phyloP scores from a whole-genome alignment of 2,888 invertebrate genomes.

The Dryomyza anilis region DNA sequence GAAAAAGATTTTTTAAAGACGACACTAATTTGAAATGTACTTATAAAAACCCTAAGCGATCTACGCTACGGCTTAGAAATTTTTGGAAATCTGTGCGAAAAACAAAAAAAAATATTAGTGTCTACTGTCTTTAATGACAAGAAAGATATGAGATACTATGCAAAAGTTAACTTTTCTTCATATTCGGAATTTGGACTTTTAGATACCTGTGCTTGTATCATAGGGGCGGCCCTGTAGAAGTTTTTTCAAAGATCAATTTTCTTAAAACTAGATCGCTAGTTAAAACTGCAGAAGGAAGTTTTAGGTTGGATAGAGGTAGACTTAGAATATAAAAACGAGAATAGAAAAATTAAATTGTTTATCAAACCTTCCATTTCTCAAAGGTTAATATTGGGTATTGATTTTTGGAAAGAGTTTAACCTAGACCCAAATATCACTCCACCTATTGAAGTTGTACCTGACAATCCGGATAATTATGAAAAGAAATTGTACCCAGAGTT shows the following conservation, averaged over 20 bases:
- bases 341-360: background rate
- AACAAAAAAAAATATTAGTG: background rate
- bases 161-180: too few relatives aligned
- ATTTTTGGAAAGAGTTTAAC: conserved; percentile 14
- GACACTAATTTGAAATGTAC: background rate
- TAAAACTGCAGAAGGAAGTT: conserved; percentile 16
- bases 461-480: conserved; percentile 11
- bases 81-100: background rate
- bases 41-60: background rate
- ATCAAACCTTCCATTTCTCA: conserved; percentile 17
- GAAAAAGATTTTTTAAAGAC: conserved; percentile 5
- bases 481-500: conserved; percentile 28
- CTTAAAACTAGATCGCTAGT: background rate
- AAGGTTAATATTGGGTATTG: conserved; percentile 20
- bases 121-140: background rate
- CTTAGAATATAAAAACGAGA: conserved; percentile 2
- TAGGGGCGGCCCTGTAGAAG: background rate
- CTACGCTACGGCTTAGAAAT: background rate
- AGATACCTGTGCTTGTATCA: too few relatives aligned
- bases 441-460: background rate
- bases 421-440: conserved; percentile 4
- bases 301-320: conserved; percentile 13
- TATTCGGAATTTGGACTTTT: too few relatives aligned
- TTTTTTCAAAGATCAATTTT: background rate
- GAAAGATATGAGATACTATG: background rate